Evolutionary conservation across 2,113 vertebrate species (phyloP), one percentile per base, ranked within the genome.

Genomic region (Pongo abelii): DNA sequence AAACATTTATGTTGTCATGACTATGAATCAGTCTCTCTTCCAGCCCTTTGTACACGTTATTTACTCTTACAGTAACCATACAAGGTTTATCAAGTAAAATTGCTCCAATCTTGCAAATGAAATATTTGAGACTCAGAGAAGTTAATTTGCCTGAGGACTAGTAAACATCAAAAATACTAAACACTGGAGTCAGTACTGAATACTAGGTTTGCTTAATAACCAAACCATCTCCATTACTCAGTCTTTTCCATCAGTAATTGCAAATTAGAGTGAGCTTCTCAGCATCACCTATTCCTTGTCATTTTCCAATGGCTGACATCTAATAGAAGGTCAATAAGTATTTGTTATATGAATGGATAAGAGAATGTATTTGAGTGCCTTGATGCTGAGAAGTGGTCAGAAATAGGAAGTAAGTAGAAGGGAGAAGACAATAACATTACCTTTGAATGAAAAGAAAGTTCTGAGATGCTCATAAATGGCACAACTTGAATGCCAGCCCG

Each of bases 41-140:
- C 7, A 46, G 14, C 6, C 81, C 50, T 83, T 89, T 69, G 77
- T 57, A 75, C 3, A 52, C 14, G 27, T 69, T 46, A 64, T 61
- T 84, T 80, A 50, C 59, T 91, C 17, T 96, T 35, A 25, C 5
- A 80, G 40, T 70, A 94, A 78, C 89, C 8, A 35, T n/a, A 50
- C 16, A 95, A 93, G 40, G 32, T 94, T 40, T 88, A 91, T 46
- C 77, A 80, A 94, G 38, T 55, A 81, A 77, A 97, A 94, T 32
- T 79, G 18, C 4, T 70, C 30, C 57, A 8, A 48, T 61, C 77
- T 50, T 79, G 78, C 18, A 96, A 93, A 91, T 57, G 22, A 84
- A 92, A 55, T 94, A 84, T 72, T 35, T 23, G 86, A 94, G 64
- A 91, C n/a, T 94, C 25, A 46, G 46, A 69, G 25, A 89, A 32